Base-by-base conservation (phyloP, 2,797 vertebrate species). In the Gallinago stenura region DNA sequence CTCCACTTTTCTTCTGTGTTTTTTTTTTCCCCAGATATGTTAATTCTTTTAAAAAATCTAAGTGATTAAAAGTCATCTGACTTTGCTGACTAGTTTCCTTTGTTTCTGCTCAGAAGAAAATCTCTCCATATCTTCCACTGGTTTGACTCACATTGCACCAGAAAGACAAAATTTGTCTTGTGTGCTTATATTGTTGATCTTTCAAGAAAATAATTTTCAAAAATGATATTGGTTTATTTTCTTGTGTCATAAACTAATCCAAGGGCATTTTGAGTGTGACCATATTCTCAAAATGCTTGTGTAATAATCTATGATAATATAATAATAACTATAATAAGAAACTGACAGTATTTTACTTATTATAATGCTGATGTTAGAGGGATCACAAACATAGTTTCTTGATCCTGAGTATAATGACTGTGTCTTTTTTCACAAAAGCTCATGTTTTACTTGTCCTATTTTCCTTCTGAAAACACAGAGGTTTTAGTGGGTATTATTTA, bases 1-100 rank as follows among this genome's bases (percentile, higher is more conserved):
- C 10, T 78, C 4, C 1, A 8, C 3, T 53, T 87, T 70, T n/a
- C 8, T 58, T n/a, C 3, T 5, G 9, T 4, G 15, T 4, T 20
- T 54, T 26, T 20, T 26, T 48, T 82, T 11, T 2, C 0, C 2
- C 7, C 28, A 8, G 7, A 15, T n/a, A 56, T 5, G 9, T n/a
- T 4, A 30, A 5, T 61, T 76, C 46, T 25, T 3, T 41, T 53
- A 75, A 69, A 65, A 33, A 1, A 2, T 0, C 6, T 28, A 33
- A 35, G 4, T 39, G 2, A 48, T n/a, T 82, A n/a, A 58, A 81
- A 58, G 8, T 79, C 16, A 4, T 9, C 3, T 53, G n/a, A 31
- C 6, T 84, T 73, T 81, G 1, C 31, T 76, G 14, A 31, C 7
- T 21, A 6, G 1, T 53, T 76, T 72, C 8, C 14, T 5, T 2